Evolutionary conservation across 2,797 vertebrate genomes (phyloP), one percentile per base, ranked within the genome.

Genomic region (Miichthys miiuy): DNA sequence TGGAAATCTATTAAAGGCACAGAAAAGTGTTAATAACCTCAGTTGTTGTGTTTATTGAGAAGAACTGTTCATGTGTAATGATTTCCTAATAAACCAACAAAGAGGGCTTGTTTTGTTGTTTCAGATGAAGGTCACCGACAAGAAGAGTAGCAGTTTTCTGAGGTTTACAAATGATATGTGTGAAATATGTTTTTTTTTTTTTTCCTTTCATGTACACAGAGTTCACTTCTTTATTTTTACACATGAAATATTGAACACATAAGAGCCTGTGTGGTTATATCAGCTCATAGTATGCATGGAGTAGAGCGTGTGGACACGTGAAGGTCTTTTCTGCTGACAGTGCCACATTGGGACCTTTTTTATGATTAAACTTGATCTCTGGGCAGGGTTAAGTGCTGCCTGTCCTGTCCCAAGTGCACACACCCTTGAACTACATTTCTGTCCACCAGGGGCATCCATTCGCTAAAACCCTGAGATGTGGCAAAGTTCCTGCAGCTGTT

Each of bases 311-410:
- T 20, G 50, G 46, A 48, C 47, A 52, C 54, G 27, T 68, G 51
- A 5, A 3, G 13, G 4, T 52, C 30, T 20, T n/a, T 16, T 8
- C 4, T 84, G 85, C 77, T 89, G 87, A 90, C 72, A 5, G 14
- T 55, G 47, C 65, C 56, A 20, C 64, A 72, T 38, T 41, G 51
- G 47, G 58, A 63, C 68, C 69, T 56, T 86, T 83, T 86, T 77
- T 70, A 68, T 87, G 81, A 87, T 90, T 81, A 77, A 72, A 75
- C 68, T 60, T 75, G 73, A 82, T 82, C 77, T 81, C 50, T 16
- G 23, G 20, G 42, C 68, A 41, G 77, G 72, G 72, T 60, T 71
- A 67, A 83, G 85, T 83, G 79, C 89, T 47, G 69, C 79, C 75
- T 42, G 56, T 85, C 30, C 61, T 67, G 72, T 72, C 46, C 68